phyloP scores from a whole-genome alignment of 1,140 invertebrate species.

The Dryas iulia region DNA sequence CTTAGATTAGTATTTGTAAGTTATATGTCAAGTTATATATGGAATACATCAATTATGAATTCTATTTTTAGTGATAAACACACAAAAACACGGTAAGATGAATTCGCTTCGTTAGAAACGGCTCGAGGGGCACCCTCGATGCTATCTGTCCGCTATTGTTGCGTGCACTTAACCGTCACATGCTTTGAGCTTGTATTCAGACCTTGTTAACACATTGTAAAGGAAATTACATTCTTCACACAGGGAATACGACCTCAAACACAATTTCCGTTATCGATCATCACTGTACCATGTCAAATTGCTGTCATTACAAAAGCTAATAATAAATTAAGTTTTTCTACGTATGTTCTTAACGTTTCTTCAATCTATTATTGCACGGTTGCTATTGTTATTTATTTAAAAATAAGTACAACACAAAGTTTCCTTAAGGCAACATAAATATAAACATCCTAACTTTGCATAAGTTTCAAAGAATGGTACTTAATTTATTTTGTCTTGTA shows the following conservation, averaged over 20 bases:
- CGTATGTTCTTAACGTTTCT: background rate
- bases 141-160: constrained; percentile 68
- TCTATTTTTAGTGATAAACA: background rate
- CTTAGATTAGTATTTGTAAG: background rate
- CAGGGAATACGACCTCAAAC: constrained; percentile 53
- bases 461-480: constrained; percentile 17
- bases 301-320: constrained; percentile 56
- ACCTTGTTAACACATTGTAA: constrained; percentile 77
- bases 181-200: constrained; percentile 57
- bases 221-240: constrained; percentile 77
- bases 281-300: constrained; percentile 63
- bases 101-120: constrained; percentile 26
- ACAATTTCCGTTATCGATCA: constrained; percentile 71
- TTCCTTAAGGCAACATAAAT: constrained; percentile 1
- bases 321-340: constrained; percentile 39
- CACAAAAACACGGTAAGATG: constrained; percentile 2
- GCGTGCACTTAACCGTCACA: constrained; percentile 76
- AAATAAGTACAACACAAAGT: background rate
- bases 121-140: constrained; percentile 56
- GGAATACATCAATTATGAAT: background rate
- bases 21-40: background rate
- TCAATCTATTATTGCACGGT: background rate
- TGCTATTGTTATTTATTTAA: constrained; percentile 11
- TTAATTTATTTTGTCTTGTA: constrained; percentile 29
- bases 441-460: constrained; percentile 20